Evolutionary conservation across 2,113 vertebrate genomes (phyloP), one percentile per base, ranked within the genome.

Genomic region (Cyanoderma ruficeps): DNA sequence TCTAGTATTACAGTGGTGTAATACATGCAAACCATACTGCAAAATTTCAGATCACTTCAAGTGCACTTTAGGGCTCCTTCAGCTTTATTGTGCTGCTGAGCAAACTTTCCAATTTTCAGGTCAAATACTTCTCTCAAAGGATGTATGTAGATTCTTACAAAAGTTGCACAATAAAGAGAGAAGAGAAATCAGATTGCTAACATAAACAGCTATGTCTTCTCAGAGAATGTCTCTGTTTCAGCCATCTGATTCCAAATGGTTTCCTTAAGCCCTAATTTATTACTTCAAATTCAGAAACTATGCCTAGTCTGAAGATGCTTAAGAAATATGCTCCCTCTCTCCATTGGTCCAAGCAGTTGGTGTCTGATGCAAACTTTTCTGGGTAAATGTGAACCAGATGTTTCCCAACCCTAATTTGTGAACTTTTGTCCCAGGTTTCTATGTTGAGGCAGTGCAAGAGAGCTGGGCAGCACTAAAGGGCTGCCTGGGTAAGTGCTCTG

Each of bases 371-470:
- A 94, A 64, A 89, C 57, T 65, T 53, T 81, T 87, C 80, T 13
- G 53, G 20, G 31, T 83, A 95, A 95, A 96, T 84, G 72, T 20
- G 61, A 96, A 95, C 72, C 93, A 96, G 93, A 95, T 95, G 96
- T 96, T 83, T 60, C 44, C 16, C 55, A 46, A 2, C 4, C 11
- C 53, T 65, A 39, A 72, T 65, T 76, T 20, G 41, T 86, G 72
- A 89, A 78, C 76, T 86, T 81, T 60, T 70, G 60, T 57, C 83
- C 76, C 1, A 4, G 21, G 13, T 76, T 90, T 83, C 44, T 52
- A 17, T 0, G 13, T 49, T 12, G 44, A 71, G 69, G 59, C 47
- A 42, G 72, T 1, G 4, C 2, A 7, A 56, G 53, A 77, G 56
- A 53, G 31, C 31, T 75, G 57, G 1, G 5, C 12, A 67, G 21